Evolutionary conservation across 2,888 invertebrate species (phyloP).

Genomic region (Neria commutata): DNA sequence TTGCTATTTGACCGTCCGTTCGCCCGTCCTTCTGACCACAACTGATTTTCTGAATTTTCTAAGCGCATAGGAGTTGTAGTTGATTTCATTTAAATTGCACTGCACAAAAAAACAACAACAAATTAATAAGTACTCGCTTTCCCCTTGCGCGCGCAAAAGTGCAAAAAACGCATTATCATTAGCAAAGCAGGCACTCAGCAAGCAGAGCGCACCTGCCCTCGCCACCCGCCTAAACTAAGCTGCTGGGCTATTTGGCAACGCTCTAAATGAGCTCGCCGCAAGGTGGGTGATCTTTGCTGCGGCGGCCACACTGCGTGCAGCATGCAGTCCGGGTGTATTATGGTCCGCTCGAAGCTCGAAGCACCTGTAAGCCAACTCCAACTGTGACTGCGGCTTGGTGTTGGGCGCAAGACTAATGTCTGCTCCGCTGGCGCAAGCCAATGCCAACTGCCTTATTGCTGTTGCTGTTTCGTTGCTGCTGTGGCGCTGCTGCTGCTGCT

Average conservation of each 20-base stretch:
- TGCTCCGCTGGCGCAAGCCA: too few relatives aligned
- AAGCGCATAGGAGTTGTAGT: too few relatives aligned
- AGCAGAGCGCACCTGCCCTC: neutral
- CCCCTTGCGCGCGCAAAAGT: constrained; percentile 11
- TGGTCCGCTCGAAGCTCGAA: neutral
- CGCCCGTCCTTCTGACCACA: too few relatives aligned
- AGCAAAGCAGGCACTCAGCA: neutral
- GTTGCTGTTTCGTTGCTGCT: too few relatives aligned
- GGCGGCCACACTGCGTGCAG: too few relatives aligned
- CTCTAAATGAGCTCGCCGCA: constrained; percentile 7
- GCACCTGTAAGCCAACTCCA: too few relatives aligned
- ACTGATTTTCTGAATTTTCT: too few relatives aligned
- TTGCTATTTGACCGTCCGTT: too few relatives aligned
- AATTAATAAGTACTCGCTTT: neutral
- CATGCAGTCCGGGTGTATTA: too few relatives aligned
- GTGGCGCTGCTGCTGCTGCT: too few relatives aligned
- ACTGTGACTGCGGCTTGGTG: neutral
- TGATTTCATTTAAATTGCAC: constrained; percentile 1
- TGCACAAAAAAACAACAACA: too few relatives aligned
- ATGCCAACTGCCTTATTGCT: too few relatives aligned
- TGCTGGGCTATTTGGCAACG: neutral
- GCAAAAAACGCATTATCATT: constrained; percentile 25
- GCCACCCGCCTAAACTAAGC: neutral
- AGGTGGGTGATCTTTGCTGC: constrained; percentile 24
- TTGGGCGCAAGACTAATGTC: neutral